Base-by-base conservation (phyloP, 2,888 invertebrate genomes). In the Eupithecia dodoneata region DNA sequence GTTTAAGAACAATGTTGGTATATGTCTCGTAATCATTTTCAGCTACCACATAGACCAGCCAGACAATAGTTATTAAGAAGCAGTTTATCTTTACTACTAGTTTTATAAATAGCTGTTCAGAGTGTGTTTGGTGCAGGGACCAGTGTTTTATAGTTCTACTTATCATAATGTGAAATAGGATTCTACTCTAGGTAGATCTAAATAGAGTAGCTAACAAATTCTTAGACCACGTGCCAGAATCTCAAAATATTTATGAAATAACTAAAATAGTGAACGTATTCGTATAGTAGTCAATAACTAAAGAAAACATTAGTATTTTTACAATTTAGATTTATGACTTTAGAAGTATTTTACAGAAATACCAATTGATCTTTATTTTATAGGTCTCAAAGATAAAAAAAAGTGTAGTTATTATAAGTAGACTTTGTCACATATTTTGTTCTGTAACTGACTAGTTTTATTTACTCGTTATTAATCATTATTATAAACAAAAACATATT, bases 1-100 rank as follows among this genome's bases (percentile, higher is more conserved):
- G 73, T 73, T 55, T 71, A 67, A 73, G 59, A 65, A 69, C 4
- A 18, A 69, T 47, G 15, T 63, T 63, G 63, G 30, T 59, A 59
- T 18, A 18, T 59, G 55, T 41, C 15, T 15, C 9, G 9, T 73
- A 66, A 52, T n/a, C 7, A 67, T 47, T 66, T 66, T 52, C 73
- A 66, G 73, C 9, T 67, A n/a, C 52, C 67, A 70, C 42, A 66
- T 66, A 66, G 63, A 10, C 18, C 55, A 59, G 59, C 9, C 59
- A n/a, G 55, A 55, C 9, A 59, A 59, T 59, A 59, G 9, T 3
- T 59, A 52, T n/a, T n/a, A 52, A n/a, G 1, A 15, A 15, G 0
- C n/a, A 5, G 10, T 18, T 10, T 30, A 63, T 63, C 10, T 30
- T 12, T 63, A 30, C 10, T 30, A 30, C 63, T 63, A 63, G 30